phyloP scores from a whole-genome alignment of 1,140 invertebrate genomes.

The Mylabris phalerata region DNA sequence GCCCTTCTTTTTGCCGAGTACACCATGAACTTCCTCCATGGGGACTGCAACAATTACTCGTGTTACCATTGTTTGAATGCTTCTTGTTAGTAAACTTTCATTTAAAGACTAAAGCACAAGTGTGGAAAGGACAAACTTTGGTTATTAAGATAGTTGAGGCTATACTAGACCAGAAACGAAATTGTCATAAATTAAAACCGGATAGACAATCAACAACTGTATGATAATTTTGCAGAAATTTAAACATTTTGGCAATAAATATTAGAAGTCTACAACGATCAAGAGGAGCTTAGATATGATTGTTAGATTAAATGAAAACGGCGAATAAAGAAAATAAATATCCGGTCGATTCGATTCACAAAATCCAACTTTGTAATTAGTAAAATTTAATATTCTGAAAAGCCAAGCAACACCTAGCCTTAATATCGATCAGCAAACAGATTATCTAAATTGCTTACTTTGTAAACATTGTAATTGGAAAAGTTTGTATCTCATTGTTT shows the following conservation, averaged over 20 bases:
- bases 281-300: too few relatives aligned
- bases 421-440: constrained; percentile 33
- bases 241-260: too few relatives aligned
- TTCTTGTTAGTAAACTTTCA: constrained; percentile 25
- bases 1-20: constrained; percentile 65
- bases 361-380: constrained; percentile 26
- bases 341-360: constrained; percentile 16
- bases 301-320: background rate
- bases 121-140: constrained; percentile 23
- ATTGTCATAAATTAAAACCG: too few relatives aligned
- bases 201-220: too few relatives aligned
- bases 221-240: too few relatives aligned
- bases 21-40: constrained; percentile 69
- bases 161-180: too few relatives aligned
- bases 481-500: constrained; percentile 23
- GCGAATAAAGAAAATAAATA: constrained; percentile 15
- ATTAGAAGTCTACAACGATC: too few relatives aligned
- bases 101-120: constrained; percentile 5
- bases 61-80: constrained; percentile 27
- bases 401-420: constrained; percentile 24
- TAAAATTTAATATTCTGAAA: constrained; percentile 26
- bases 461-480: constrained; percentile 35
- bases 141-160: constrained; percentile 21
- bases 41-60: constrained; percentile 58
- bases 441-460: constrained; percentile 37